phyloP scores from a whole-genome alignment of 2,797 vertebrate genomes.

The Linurgus olivaceus region DNA sequence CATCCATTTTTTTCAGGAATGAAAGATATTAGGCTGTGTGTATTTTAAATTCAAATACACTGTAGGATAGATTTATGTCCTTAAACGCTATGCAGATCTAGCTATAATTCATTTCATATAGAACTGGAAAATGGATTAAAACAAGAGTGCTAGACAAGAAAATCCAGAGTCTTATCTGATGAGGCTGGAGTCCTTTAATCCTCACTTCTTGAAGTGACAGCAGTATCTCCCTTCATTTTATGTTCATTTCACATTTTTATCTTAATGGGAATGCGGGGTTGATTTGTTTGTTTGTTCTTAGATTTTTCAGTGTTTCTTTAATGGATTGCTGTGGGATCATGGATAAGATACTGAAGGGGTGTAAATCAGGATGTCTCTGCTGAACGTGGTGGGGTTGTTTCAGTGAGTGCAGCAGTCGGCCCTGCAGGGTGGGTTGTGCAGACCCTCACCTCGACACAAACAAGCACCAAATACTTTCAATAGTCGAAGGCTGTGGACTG shows the following conservation, averaged over 20 bases:
- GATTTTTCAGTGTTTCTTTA: background rate
- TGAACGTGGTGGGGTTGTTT: background rate
- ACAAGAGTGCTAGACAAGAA: constrained; percentile 24
- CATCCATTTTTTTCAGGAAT: constrained; percentile 37
- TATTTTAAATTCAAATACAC: constrained; percentile 44
- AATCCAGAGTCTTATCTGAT: constrained; percentile 55
- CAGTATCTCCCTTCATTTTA: constrained; percentile 20
- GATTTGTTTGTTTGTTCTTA: constrained; percentile 23
- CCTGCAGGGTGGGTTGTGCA: background rate
- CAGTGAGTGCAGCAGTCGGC: background rate
- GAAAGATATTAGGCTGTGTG: constrained; percentile 17
- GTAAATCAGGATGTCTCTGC: background rate
- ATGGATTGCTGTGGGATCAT: background rate
- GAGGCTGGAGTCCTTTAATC: constrained; percentile 44
- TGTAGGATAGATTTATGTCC: constrained; percentile 56
- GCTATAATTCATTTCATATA: constrained; percentile 41
- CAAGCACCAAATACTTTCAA: background rate
- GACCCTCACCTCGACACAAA: background rate
- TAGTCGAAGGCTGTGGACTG: background rate
- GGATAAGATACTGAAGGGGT: background rate
- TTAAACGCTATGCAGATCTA: constrained; percentile 39
- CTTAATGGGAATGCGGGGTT: background rate
- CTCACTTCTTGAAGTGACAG: constrained; percentile 32
- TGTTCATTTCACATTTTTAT: constrained; percentile 23
- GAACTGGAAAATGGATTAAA: constrained; percentile 37